A percentile compares a stretch with the other conserved stretches of the same genome.
phyloP scores from a whole-genome alignment of 2,888 invertebrate species.

The Xanthostigma xanthostigma region DNA sequence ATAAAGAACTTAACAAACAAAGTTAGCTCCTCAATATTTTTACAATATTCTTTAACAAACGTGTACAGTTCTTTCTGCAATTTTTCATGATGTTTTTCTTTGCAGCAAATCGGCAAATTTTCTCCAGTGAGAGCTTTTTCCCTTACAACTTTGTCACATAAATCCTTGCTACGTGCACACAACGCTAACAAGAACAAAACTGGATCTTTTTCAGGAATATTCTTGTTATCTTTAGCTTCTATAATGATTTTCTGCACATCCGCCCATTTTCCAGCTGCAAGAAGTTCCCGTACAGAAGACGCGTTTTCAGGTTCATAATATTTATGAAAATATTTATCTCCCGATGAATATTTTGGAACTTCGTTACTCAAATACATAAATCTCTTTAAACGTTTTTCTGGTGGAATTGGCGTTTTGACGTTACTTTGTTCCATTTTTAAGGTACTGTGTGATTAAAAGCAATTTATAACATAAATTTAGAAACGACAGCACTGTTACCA shows the following conservation, averaged over 20 bases:
- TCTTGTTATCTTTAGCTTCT: neutral
- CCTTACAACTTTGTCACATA: too few species aligned
- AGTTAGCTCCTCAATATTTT: conserved; percentile 36
- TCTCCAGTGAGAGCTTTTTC: too few species aligned
- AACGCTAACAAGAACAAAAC: conserved; percentile 2
- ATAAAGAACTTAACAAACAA: conserved; percentile 21
- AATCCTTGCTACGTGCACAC: conserved; percentile 1
- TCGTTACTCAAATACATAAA: conserved; percentile 19
- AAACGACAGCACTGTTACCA: too few species aligned
- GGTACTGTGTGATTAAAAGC: too few species aligned
- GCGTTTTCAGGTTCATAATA: conserved; percentile 10
- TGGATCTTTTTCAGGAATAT: conserved; percentile 1
- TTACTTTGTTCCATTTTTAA: too few species aligned
- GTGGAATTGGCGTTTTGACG: too few species aligned
- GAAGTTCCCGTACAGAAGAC: conserved; percentile 7
- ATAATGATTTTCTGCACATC: neutral
- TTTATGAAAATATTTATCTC: conserved; percentile 17
- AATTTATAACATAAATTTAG: too few species aligned
- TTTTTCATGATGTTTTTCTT: conserved; percentile 10
- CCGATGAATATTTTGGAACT: conserved; percentile 18
- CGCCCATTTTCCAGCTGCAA: conserved; percentile 1
- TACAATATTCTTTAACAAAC: conserved; percentile 37
- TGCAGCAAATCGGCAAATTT: too few species aligned
- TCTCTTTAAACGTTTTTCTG: conserved; percentile 14
- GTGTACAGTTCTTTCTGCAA: conserved; percentile 39